Evolutionary conservation across 2,797 vertebrate genomes (phyloP), one percentile per base, ranked within the genome.

Genomic region (Oryzias sinensis): DNA sequence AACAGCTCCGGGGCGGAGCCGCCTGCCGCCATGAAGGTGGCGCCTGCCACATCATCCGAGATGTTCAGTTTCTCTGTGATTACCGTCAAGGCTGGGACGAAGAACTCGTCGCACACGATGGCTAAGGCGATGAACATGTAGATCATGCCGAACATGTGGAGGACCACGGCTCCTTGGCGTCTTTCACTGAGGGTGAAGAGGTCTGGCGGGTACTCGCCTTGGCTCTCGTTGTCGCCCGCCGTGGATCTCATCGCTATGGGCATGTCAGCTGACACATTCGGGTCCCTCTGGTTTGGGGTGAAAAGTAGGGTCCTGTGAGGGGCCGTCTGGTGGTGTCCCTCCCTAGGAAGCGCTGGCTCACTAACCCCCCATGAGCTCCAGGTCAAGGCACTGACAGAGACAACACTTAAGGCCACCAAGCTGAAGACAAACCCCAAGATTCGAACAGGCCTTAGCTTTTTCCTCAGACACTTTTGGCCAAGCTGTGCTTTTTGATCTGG

Each of bases 61-160:
- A 99, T 98, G 62, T 73, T 58, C 65, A 99, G 68, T 82, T 97
- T 99, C 89, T 99, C 97, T 0, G 94, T 99, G 90, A 99, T 99
- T 83, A 98, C 96, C 0, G 96, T 98, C 77, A 99, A 87, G 0
- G 97, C 97, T 4, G 97, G 97, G 74, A 99, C 97, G 50, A 99
- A 99, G 90, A 99, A 99, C 78, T 99, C 97, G 56, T 99, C 97
- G 0, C 97, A 99, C 70, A 99, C 96, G 44, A 99, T 96, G 77
- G 97, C 97, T 88, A 99, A 93, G 70, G 97, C 95, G 54, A 99
- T 95, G 90, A 99, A 99, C 97, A 99, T 99, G 85, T 99, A 99
- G 82, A 99, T 92, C 97, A 99, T 99, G 72, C 97, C 97, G 25
- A 95, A 90, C 85, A 98, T 91, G 68, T 99, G 96, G 56, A 99